These are phyloP conservation scores for Tortricodes alternella DNA, from an alignment of 2,888 invertebrate species.

Conservation along the genomic window DNA sequence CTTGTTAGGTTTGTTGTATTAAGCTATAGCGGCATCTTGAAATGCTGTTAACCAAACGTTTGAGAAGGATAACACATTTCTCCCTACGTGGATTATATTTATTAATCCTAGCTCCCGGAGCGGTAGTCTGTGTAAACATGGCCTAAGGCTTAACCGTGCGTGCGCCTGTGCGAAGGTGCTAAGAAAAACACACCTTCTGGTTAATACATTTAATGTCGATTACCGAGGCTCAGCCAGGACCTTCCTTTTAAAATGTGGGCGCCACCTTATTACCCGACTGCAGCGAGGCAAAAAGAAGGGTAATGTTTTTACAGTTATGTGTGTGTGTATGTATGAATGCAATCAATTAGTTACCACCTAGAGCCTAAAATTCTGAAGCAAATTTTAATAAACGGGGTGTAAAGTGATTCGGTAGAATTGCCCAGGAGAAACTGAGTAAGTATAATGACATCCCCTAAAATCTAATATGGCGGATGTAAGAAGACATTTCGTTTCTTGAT, in stretches of 20 bases:
- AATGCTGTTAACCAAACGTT: slow-evolving; percentile 17
- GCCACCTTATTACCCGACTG: too few species aligned
- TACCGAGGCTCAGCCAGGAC: neutral
- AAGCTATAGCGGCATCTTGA: neutral
- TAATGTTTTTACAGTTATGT: too few species aligned
- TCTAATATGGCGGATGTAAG: too few species aligned
- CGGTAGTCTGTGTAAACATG: slow-evolving; percentile 59
- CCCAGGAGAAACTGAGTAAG: too few species aligned
- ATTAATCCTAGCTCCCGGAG: slow-evolving; percentile 47
- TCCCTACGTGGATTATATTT: slow-evolving; percentile 50
- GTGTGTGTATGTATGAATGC: too few species aligned
- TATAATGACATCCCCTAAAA: too few species aligned
- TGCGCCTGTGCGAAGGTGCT: neutral
- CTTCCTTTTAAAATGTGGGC: neutral
- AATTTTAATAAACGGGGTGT: too few species aligned
- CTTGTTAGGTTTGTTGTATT: neutral
- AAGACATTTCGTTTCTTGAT: too few species aligned
- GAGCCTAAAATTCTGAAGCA: too few species aligned
- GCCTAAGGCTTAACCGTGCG: slow-evolving; percentile 32
- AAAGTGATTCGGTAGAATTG: too few species aligned
- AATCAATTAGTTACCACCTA: too few species aligned
- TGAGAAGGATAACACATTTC: slow-evolving; percentile 36
- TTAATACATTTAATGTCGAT: neutral
- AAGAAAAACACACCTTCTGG: neutral
- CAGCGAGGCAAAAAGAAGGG: too few species aligned